Base-by-base conservation (phyloP, 2,113 vertebrate species). In the Dromas ardeola region DNA sequence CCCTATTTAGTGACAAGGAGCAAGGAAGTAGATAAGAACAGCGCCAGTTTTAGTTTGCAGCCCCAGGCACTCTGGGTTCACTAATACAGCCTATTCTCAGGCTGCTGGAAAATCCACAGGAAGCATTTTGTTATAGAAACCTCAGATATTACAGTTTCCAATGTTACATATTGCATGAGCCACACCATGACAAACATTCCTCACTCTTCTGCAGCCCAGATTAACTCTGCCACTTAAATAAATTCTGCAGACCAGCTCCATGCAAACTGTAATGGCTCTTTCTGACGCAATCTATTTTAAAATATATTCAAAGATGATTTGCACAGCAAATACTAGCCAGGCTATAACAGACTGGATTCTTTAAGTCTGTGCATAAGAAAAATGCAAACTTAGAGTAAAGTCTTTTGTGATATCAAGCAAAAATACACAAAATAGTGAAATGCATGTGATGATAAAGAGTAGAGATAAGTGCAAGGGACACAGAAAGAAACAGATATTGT, bases 341-440 rank as follows among this genome's bases (percentile, higher is more conserved):
- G 52, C 79, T 90, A 10, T 43, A 89, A 77, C 10, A 91, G 58
- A 47, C 45, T 80, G 29, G 32, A 78, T 65, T 92, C 32, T 77
- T 90, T 67, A 85, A 61, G 52, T 82, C 52, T 56, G 58, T 38
- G 47, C 52, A 30, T 61, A 70, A 91, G 42, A 55, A 86, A 91
- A 77, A 89, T 23, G 32, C 23, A 63, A 38, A 78, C 49, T 84
- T 59, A 40, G 23, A 92, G 27, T 47, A 65, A 81, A 85, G 30
- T 23, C 4, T 90, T 90, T 73, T 93, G 3, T 26, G 62, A 59
- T 50, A 29, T 78, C 73, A 93, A 91, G 63, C 45, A 85, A 79
- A 96, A 95, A 43, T 38, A 86, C 4, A 71, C 40, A 81, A 81
- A 94, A 84, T 49, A 32, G 62, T 93, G 67, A 95, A 95, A 96